Base-by-base conservation (phyloP, 2,888 invertebrate genomes). In the Parascotia fuliginaria region DNA sequence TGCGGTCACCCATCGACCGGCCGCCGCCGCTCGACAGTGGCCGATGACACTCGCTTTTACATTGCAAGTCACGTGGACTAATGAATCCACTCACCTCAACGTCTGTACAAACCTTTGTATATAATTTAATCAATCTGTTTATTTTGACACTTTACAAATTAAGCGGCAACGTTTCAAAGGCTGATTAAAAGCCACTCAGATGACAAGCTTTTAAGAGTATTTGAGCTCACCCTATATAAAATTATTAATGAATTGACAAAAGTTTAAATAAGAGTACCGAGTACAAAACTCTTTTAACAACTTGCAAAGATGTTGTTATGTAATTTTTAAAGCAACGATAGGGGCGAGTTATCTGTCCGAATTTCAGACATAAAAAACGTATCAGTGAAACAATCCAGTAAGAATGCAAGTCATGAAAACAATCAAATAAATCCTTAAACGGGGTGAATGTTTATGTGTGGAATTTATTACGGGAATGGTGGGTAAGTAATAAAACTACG, bases 31-130 rank as follows among this genome's bases (percentile, higher is more conserved):
- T 34, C 15, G 41, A 29, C 34, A 34, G 46, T 49, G 40, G 52
- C 47, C 54, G 64, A 60, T 57, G 66, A 85, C 85, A 83, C 72
- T 79, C 74, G 74, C 70, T 71, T 67, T 68, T 58, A 65, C 61
- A 52, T 74, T 85, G 88, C 87, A 88, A 87, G 89, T 89, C 89
- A 90, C 84, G 83, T 85, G 84, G 65, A 70, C 77, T 89, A 87
- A 89, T 87, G 88, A 86, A 83, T 79, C 76, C 78, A 83, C 81
- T 87, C 80, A 75, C 70, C 70, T 73, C 60, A 67, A 70, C 70
- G 70, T 74, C 68, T 70, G 65, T 69, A 60, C 59, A 66, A 62
- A 65, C 73, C 75, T 77, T 75, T 78, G 76, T 82, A 77, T 77
- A 81, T 85, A 81, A 83, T 79, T 84, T 75, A 82, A 85, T 83